Percentiles rank a stretch among this genome's conserved stretches.
Evolutionary conservation across 2,113 vertebrate genomes (phyloP).

Genomic region (Empidonax alnorum): DNA sequence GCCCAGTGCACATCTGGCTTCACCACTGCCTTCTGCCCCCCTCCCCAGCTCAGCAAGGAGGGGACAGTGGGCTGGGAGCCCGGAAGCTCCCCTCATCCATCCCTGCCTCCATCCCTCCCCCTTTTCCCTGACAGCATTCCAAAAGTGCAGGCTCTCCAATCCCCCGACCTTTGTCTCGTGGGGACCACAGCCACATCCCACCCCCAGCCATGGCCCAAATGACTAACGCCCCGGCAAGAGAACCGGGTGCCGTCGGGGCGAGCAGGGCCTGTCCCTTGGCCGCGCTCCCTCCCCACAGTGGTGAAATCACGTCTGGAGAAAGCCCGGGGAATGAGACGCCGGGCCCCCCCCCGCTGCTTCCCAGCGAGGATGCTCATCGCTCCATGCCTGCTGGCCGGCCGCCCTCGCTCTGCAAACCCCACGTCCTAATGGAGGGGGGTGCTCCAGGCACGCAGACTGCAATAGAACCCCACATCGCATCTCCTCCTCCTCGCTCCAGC

Average conservation of each 20-base stretch:
- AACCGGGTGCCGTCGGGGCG: background rate
- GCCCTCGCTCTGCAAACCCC: background rate
- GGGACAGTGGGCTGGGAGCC: rapidly evolving
- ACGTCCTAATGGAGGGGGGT: background rate
- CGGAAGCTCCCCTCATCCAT: background rate
- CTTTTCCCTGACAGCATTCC: background rate
- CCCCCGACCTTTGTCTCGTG: rapidly evolving
- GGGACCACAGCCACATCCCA: background rate
- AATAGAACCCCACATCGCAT: background rate
- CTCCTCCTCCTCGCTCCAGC: background rate
- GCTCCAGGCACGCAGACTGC: background rate
- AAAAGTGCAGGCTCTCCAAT: background rate
- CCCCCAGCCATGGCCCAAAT: background rate
- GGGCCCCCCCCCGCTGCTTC: background rate
- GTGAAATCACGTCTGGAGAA: conserved; percentile 70
- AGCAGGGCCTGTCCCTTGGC: conserved; percentile 38
- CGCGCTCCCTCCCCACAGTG: background rate
- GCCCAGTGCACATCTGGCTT: background rate
- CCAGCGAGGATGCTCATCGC: background rate
- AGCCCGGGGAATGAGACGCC: background rate
- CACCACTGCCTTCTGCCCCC: background rate
- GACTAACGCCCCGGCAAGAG: background rate
- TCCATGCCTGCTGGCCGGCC: background rate
- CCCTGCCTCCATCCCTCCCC: background rate
- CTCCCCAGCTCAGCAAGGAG: background rate